Evolutionary conservation across 1,140 invertebrate species (phyloP), one percentile per base, ranked within the genome.

Genomic region (Brachionus asplanchnoidis): DNA sequence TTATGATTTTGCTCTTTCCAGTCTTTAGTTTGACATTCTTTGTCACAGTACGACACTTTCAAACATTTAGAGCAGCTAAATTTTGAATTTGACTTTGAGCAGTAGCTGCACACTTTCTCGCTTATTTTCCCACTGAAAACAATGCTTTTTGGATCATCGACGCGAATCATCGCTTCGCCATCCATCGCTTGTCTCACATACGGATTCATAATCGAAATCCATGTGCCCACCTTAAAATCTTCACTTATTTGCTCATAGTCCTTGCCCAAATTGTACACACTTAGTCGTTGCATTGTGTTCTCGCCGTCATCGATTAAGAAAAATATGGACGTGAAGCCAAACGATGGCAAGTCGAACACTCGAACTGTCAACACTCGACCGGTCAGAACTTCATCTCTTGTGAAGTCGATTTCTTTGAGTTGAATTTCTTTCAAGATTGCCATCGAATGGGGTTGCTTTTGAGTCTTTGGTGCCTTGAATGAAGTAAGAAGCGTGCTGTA

Each of bases 1-100:
- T 77, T 77, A 77, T 77, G 73, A 50, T 77, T 50, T 26, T 40
- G 26, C 12, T 50, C 20, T 26, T 26, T 46, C 42, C 40, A 50
- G 23, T 77, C 73, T 23, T 50, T 77, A 11, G 17, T 77, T 77
- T 77, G 42, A 26, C 73, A 77, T 50, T 77, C 73, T 50, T 50
- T 77, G 17, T 23, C 23, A 77, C 73, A 77, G 50, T 77, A 77
- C 11, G 17, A 20, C 17, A 44, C 73, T 50, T 77, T 20, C 9
- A 50, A 2, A 12, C 73, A 77, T 50, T 46, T 77, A 23, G 40
- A 20, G 46, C 73, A 77, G 46, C 12, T 46, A 26, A 26, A 50
- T 28, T 12, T 50, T 20, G 73, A 46, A 50, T 77, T 50, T 26
- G 26, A 42, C 46, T 77, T 28, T 14, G 42, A n/a, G 28, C 73